These are phyloP conservation scores for Silvanus unidentatus DNA, from an alignment of 2,888 invertebrate species.

Conservation along the genomic window DNA sequence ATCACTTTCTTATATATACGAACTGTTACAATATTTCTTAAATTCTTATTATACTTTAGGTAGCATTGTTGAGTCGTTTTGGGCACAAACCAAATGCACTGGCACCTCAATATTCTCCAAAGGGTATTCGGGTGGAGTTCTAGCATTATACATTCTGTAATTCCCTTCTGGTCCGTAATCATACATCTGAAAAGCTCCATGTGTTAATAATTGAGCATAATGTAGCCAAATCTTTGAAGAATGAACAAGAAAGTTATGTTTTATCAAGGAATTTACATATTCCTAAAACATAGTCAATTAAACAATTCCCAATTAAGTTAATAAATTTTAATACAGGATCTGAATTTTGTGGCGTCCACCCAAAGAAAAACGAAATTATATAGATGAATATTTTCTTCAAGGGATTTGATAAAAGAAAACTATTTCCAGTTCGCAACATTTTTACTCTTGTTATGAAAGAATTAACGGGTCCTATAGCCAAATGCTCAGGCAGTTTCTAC, in stretches of 20 bases:
- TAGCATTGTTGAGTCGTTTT: too few relatives aligned
- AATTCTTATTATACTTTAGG: slow-evolving; percentile 6
- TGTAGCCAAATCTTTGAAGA: slow-evolving; percentile 14
- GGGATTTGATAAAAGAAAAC: too few relatives aligned
- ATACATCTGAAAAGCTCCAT: slow-evolving; percentile 15
- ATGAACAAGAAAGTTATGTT: slow-evolving; percentile 3
- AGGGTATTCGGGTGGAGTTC: slow-evolving; percentile 16
- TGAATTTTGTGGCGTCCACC: background rate
- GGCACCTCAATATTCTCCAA: slow-evolving; percentile 16
- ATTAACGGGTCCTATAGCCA: too few relatives aligned
- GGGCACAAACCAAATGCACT: slow-evolving; percentile 8
- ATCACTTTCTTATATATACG: background rate
- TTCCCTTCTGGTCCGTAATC: slow-evolving; percentile 20
- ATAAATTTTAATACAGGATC: background rate
- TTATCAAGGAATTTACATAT: background rate
- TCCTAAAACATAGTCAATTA: background rate
- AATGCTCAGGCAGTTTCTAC: too few relatives aligned
- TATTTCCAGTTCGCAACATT: too few relatives aligned
- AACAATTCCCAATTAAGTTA: background rate
- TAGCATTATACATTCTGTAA: slow-evolving; percentile 9
- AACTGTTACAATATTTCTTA: background rate
- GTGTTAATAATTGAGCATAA: slow-evolving; percentile 11
- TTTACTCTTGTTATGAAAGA: too few relatives aligned
- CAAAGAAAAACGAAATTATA: too few relatives aligned
- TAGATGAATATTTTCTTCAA: too few relatives aligned